These are phyloP conservation scores for Tragelaphus imberbis DNA, from an alignment of 2,113 vertebrate genomes.

Conservation along the genomic window DNA sequence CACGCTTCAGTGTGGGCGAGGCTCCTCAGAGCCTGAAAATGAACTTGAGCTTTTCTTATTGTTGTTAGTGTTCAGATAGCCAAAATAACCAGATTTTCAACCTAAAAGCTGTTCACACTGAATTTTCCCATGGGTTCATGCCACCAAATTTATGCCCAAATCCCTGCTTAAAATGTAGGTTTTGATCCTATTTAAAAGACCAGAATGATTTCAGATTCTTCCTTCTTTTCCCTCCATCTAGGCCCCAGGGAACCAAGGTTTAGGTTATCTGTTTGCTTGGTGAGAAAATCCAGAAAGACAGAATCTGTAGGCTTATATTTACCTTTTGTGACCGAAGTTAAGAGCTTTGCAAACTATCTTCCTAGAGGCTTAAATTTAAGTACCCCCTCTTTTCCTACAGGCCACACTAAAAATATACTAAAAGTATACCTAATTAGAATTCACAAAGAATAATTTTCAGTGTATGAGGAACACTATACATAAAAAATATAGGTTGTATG, in stretches of 20 bases:
- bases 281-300: background rate
- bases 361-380: background rate
- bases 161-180: background rate
- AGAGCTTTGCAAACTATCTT: background rate
- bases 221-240: background rate
- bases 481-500: background rate
- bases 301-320: background rate
- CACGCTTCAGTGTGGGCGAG: accelerated
- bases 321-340: background rate
- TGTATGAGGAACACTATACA: too few species aligned
- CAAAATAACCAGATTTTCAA: background rate
- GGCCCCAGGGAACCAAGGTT: background rate
- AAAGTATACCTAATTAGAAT: background rate
- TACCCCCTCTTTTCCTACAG: background rate
- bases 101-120: accelerated
- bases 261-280: background rate
- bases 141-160: background rate
- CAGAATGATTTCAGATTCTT: conserved; percentile 61
- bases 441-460: background rate
- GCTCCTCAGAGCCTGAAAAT: background rate
- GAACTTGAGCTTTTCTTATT: accelerated
- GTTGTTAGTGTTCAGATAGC: background rate
- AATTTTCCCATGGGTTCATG: background rate
- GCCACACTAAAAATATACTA: background rate
- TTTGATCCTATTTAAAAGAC: background rate